Evolutionary conservation across 2,888 invertebrate genomes (phyloP), one percentile per base, ranked within the genome.

Genomic region (Linyphia triangularis): DNA sequence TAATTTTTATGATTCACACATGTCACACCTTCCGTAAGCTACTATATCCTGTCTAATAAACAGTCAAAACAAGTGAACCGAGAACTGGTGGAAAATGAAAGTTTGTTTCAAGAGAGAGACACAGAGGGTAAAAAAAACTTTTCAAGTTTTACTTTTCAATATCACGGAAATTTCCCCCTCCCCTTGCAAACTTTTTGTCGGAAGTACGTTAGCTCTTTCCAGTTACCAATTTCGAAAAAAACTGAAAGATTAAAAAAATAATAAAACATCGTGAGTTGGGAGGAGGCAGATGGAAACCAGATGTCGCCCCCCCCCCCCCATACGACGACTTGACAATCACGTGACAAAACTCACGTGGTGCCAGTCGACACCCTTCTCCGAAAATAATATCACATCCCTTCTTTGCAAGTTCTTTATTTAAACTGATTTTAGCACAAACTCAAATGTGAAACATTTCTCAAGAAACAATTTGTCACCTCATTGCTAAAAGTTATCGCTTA

Each of bases 241-340:
- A 75, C 5, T 33, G 61, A 83, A 73, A 73, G 16, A 73, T 72
- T 81, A 43, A 63, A 75, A 40, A 82, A 69, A 57, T 19, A 57
- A 63, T 33, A 83, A 72, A 73, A 75, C 33, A 73, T 22, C 63
- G 51, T 28, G 37, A 37, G 73, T 26, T 73, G 69, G 84, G 77
- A 67, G 26, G 77, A 59, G 40, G 75, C 84, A 85, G 84, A 75
- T 85, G 84, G 84, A 75, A 77, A 77, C 65, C 84, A 85, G 84
- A 85, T 85, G 84, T 85, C 84, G 69, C 37, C 65, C 75, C 67
- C 59, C 63, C 22, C 26, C 37, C 22, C 40, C 28, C 24, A n/a
- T n/a, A 43, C 37, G n/a, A n/a, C 37, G n/a, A 30, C 19, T 19
- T 26, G 19, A 24, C 22, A 16, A 26, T 59, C 33, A 40, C 84